Conservation (phyloP, 1,140 invertebrate genomes). For the Pentalonia nigronervosa region DNA sequence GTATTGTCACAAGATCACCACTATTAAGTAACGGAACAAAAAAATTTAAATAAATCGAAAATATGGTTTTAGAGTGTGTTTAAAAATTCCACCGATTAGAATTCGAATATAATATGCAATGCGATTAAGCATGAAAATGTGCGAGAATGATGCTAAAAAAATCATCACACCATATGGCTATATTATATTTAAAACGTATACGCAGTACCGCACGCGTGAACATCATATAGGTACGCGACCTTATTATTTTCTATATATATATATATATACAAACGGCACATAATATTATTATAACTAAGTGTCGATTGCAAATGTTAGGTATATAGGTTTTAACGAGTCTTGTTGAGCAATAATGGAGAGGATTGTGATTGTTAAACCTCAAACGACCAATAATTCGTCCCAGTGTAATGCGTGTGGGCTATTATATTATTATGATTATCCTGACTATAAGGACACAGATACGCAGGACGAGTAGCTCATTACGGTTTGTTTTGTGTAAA, state of each 20-base stretch:
- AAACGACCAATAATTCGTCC: background rate
- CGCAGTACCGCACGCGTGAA: background rate
- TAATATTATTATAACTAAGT: background rate
- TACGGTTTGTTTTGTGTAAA: conserved; percentile 8
- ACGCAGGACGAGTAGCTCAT: background rate
- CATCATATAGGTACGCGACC: background rate
- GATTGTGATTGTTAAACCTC: background rate
- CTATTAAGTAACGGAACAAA: too few relatives aligned
- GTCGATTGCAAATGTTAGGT: background rate
- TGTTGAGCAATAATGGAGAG: background rate
- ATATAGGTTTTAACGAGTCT: background rate
- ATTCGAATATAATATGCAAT: too few relatives aligned
- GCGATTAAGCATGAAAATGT: too few relatives aligned
- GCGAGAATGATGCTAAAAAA: too few relatives aligned
- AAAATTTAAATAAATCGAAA: too few relatives aligned
- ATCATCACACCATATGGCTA: too few relatives aligned
- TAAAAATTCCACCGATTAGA: too few relatives aligned
- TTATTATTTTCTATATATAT: background rate
- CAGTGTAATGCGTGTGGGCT: background rate
- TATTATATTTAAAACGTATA: background rate
- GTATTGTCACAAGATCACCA: too few relatives aligned
- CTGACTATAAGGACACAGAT: background rate
- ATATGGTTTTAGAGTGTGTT: too few relatives aligned
- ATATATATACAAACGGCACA: too few relatives aligned
- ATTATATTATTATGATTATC: background rate